These are phyloP conservation scores for Alcedo quadribrachys DNA, from an alignment of 2,797 vertebrate species.

Conservation along the genomic window DNA sequence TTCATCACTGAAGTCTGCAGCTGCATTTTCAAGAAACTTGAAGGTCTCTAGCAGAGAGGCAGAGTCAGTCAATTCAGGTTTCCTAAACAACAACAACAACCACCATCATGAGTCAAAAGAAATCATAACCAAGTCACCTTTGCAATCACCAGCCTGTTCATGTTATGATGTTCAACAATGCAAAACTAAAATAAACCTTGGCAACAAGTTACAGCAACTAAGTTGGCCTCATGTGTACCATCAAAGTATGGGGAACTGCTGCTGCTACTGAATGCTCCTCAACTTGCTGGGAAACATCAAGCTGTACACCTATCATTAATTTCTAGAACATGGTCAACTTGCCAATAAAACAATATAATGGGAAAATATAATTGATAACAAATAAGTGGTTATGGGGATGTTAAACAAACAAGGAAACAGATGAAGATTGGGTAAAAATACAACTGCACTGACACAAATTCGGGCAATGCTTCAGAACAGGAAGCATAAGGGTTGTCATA, in stretches of 20 bases:
- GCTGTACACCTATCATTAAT: neutral
- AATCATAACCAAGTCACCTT: neutral
- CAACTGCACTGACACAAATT: neutral
- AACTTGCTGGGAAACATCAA: neutral
- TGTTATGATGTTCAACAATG: neutral
- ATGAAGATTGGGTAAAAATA: neutral
- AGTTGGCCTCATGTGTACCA: neutral
- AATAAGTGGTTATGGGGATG: neutral
- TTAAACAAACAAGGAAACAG: neutral
- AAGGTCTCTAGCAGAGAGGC: constrained; percentile 95
- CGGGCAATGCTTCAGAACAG: neutral
- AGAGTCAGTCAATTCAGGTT: constrained; percentile 92
- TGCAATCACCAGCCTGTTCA: neutral
- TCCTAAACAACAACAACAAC: constrained; percentile 80
- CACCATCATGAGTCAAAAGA: constrained; percentile 21
- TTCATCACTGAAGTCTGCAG: constrained; percentile 95
- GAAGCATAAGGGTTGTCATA: neutral
- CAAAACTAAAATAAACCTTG: neutral
- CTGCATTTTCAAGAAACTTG: constrained; percentile 96
- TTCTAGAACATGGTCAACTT: neutral
- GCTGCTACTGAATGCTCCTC: neutral
- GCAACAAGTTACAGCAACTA: neutral
- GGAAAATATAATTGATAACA: neutral
- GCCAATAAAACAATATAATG: neutral
- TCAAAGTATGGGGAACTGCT: neutral